Evolutionary conservation across 2,113 vertebrate genomes (phyloP).

Genomic region (Ceyx melanurus): DNA sequence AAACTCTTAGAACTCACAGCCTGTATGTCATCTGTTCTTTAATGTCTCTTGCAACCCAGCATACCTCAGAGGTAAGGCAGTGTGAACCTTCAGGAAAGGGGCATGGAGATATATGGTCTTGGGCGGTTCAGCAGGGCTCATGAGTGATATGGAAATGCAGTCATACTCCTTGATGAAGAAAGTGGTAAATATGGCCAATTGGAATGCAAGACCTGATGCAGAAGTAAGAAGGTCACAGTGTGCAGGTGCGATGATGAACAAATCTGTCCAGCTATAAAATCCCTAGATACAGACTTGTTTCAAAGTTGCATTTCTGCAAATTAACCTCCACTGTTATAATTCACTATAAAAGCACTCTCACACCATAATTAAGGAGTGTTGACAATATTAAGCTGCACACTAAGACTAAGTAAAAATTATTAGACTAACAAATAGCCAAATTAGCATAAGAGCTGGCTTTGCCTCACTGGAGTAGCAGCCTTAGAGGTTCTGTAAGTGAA

Average conservation of each 20-base stretch:
- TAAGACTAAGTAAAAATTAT: slow-evolving; percentile 43
- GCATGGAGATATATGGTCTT: rapidly evolving
- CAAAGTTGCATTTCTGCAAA: neutral
- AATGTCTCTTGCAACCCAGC: neutral
- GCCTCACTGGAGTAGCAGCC: neutral
- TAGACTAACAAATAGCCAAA: slow-evolving; percentile 27
- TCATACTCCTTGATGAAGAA: rapidly evolving
- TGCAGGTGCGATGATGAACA: rapidly evolving
- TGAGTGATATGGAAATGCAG: neutral
- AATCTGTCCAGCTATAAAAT: neutral
- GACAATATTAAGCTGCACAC: slow-evolving; percentile 7
- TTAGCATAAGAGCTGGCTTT: slow-evolving; percentile 49
- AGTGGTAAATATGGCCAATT: neutral
- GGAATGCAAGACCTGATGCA: neutral
- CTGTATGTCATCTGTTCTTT: neutral
- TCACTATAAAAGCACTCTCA: slow-evolving; percentile 3
- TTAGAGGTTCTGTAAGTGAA: neutral
- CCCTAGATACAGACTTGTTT: neutral
- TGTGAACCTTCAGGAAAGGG: rapidly evolving
- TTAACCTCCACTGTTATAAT: neutral
- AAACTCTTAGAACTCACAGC: rapidly evolving
- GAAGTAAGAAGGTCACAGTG: neutral
- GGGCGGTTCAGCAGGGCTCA: neutral
- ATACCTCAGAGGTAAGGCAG: neutral
- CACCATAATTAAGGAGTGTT: neutral